Percentiles rank a stretch among this genome's conserved stretches.
Evolutionary conservation across 2,888 invertebrate genomes (phyloP).

Genomic region (Anagyrus pseudococci): DNA sequence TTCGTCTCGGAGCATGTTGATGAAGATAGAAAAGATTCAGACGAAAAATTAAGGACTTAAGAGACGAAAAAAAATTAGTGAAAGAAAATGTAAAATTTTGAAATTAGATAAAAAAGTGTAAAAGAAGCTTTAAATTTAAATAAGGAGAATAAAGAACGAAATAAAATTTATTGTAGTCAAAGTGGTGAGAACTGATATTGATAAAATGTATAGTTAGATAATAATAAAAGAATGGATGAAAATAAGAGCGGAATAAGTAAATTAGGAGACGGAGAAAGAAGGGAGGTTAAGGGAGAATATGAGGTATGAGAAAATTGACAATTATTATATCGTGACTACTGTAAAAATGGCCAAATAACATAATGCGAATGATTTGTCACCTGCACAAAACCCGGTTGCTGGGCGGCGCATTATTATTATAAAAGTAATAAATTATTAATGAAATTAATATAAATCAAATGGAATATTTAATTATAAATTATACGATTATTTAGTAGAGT

Average conservation of each 20-base stretch:
- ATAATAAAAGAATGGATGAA: constrained; percentile 41
- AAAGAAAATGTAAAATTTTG: constrained; percentile 37
- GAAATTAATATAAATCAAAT: constrained; percentile 62
- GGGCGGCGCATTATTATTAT: constrained; percentile 57
- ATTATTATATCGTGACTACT: constrained; percentile 55
- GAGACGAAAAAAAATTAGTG: constrained; percentile 29
- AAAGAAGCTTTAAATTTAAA: constrained; percentile 56
- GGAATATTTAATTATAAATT: constrained; percentile 61
- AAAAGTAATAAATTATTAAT: constrained; percentile 62
- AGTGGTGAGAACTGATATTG: constrained; percentile 65
- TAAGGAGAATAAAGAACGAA: constrained; percentile 55
- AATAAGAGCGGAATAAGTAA: constrained; percentile 24
- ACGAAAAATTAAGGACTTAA: constrained; percentile 17
- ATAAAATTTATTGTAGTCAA: constrained; percentile 61
- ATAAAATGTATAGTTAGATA: constrained; percentile 60
- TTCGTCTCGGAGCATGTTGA: constrained; percentile 31
- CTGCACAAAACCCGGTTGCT: constrained; percentile 49
- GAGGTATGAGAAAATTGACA: constrained; percentile 57
- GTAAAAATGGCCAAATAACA: constrained; percentile 61
- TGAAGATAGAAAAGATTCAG: constrained; percentile 26
- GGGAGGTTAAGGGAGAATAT: constrained; percentile 25
- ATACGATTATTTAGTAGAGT: constrained; percentile 57
- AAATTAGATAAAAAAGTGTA: constrained; percentile 50
- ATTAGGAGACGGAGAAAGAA: constrained; percentile 15
- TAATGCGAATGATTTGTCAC: constrained; percentile 54